Evolutionary conservation across 2,888 invertebrate species (phyloP).

Genomic region (Heliconius hortense): DNA sequence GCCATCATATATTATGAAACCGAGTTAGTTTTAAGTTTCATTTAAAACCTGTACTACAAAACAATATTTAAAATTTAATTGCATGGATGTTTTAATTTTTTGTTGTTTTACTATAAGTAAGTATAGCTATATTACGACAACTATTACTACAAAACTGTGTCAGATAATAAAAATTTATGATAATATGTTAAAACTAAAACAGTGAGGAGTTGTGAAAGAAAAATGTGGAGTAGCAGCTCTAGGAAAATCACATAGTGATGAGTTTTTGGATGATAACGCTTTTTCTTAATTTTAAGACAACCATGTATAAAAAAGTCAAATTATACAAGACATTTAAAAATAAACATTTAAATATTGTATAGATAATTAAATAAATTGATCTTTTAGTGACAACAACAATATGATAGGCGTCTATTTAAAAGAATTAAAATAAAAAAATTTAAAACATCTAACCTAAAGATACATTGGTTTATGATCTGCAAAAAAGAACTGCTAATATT

Average conservation of each 20-base stretch:
- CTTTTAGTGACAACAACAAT: not conserved
- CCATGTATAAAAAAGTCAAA: too few species aligned
- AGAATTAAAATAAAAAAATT: too few species aligned
- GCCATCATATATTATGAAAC: not conserved
- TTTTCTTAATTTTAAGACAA: too few species aligned
- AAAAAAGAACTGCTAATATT: too few species aligned
- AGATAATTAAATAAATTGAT: not conserved
- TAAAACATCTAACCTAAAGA: too few species aligned
- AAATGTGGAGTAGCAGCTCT: not conserved
- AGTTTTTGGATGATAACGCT: too few species aligned
- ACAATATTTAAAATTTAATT: conserved; percentile 4
- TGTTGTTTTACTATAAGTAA: not conserved
- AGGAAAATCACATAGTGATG: not conserved
- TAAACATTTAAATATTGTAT: too few species aligned
- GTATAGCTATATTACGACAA: not conserved
- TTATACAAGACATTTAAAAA: too few species aligned
- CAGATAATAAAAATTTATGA: not conserved
- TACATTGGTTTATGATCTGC: too few species aligned
- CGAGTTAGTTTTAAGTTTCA: not conserved
- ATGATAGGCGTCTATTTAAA: too few species aligned
- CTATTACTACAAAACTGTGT: not conserved
- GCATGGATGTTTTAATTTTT: not conserved
- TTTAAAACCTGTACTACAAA: not conserved
- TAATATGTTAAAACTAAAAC: not conserved
- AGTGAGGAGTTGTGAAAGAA: not conserved